Conservation (phyloP, 2,888 invertebrate species). For the Mythimna albipuncta region DNA sequence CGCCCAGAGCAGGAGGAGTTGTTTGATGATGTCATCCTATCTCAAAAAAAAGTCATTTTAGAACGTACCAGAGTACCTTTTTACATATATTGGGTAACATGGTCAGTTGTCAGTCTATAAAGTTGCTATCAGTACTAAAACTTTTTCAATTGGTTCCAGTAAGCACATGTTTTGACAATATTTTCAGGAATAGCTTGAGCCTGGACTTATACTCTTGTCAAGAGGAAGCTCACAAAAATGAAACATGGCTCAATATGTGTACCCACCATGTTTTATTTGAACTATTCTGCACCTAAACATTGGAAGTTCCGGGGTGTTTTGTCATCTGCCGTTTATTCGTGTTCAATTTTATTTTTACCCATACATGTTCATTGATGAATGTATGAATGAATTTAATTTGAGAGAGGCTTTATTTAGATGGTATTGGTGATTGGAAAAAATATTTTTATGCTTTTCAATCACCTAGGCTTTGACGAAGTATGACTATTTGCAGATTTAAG, state of each 20-base stretch:
- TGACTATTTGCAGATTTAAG: neutral
- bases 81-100: too few relatives aligned
- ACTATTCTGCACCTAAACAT: constrained; percentile 5
- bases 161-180: too few relatives aligned
- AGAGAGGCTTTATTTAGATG: constrained; percentile 7
- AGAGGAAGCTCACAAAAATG: constrained; percentile 10
- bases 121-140: neutral
- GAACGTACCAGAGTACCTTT: too few relatives aligned
- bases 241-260: neutral
- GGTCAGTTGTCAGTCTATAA: neutral
- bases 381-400: constrained; percentile 24
- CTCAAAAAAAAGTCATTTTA: too few relatives aligned
- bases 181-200: neutral
- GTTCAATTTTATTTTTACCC: constrained; percentile 6
- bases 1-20: too few relatives aligned
- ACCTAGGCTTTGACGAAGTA: neutral
- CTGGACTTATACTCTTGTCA: neutral
- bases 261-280: neutral
- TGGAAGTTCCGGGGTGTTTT: neutral
- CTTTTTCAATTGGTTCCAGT: neutral
- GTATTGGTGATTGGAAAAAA: neutral
- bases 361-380: constrained; percentile 14
- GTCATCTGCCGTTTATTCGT: neutral
- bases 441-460: constrained; percentile 4
- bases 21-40: too few relatives aligned